These are phyloP conservation scores for Shargacucullia verbasci DNA, from an alignment of 2,888 invertebrate genomes.

Conservation along the genomic window DNA sequence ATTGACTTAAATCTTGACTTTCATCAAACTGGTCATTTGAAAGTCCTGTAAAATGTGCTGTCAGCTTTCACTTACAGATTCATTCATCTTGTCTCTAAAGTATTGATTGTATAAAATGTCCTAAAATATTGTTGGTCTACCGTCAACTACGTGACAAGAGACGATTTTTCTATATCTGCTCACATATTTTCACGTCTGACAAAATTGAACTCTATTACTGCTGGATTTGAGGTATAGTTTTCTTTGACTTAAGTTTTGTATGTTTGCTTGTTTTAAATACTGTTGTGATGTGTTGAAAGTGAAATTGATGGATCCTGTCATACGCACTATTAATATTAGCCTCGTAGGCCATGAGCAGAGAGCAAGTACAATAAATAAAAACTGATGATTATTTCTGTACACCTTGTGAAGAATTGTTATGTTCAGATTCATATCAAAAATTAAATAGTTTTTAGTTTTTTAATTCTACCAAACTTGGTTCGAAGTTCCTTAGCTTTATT, in stretches of 20 bases:
- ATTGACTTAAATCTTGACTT: neutral
- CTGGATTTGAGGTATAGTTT: neutral
- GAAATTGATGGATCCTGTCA: slow-evolving; percentile 59
- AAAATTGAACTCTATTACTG: neutral
- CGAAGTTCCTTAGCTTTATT: no score
- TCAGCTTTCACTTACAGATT: neutral
- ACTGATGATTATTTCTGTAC: no score
- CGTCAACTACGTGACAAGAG: slow-evolving; percentile 5
- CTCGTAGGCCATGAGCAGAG: no score
- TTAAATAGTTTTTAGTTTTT: no score
- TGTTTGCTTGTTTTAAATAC: slow-evolving; percentile 11
- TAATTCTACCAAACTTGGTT: no score
- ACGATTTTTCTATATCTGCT: slow-evolving; percentile 10
- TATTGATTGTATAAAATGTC: neutral
- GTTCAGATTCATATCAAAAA: no score
- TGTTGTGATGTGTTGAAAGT: slow-evolving; percentile 40
- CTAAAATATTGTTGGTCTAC: slow-evolving; percentile 14
- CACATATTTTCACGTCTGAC: neutral
- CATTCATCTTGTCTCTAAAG: slow-evolving; percentile 8
- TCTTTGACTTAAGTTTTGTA: neutral
- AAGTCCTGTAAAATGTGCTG: neutral
- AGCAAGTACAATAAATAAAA: no score
- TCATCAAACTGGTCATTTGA: neutral
- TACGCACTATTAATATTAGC: slow-evolving; percentile 59
- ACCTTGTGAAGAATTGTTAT: no score